Base-by-base conservation (phyloP, 2,888 invertebrate genomes). In the Epiblema foenella region DNA sequence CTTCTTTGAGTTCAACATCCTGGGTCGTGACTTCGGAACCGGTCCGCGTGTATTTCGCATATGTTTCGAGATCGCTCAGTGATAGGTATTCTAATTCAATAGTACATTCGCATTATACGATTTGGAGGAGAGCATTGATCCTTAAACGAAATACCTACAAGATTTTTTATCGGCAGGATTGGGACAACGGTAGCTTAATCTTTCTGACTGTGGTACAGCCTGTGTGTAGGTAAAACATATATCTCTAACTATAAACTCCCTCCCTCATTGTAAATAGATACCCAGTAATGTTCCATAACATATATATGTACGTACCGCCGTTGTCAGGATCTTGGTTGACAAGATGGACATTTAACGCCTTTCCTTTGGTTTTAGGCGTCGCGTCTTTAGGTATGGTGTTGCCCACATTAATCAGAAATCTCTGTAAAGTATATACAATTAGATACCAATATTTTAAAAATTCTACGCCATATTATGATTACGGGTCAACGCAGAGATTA, bases 341-440 rank as follows among this genome's bases (percentile, higher is more conserved):
- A 1, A 93, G 76, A 62, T 79, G 75, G 5, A 93, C 79, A 4
- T 74, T 75, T n/a, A 93, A 71, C 0, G 84, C 49, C 76, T 93
- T 93, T 17, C 93, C 93, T 12, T 84, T 83, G 0, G 81, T 71
- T 76, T 90, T 91, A 1, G 89, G 86, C 0, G 81, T 78, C 49
- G 83, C 42, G 0, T 87, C 90, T 17, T 76, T 78, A 0, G 93
- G 92, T 15, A 91, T 78, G 0, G 81, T 64, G 57, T 78, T 57
- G 0, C 78, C 76, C 0, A 89, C 77, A 56, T 85, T 54, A 2
- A 76, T 76, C 75, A 86, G 88, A 75, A 92, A 91, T 72, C 91
- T 85, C 93, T 93, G 85, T n/a, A 83, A 84, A 54, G 10, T 75
- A 70, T 81, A 20, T 33, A 29, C 24, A 29, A 8, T 56, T n/a